Conservation (phyloP, 1,140 invertebrate genomes). For the Trichomalopsis sarcophagae region DNA sequence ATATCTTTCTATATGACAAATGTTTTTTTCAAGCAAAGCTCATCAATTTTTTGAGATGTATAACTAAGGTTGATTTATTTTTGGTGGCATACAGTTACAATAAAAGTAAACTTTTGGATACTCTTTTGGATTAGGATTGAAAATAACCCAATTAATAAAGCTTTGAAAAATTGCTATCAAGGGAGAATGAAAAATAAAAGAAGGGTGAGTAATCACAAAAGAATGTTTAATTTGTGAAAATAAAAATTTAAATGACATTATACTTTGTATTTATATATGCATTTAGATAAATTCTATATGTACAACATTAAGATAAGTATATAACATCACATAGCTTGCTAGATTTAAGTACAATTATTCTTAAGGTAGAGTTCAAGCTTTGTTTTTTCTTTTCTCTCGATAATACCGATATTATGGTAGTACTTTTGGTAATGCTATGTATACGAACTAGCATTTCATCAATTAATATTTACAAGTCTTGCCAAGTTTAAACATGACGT, state of each 20-base stretch:
- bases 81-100: neutral
- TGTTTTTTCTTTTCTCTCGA: slow-evolving; percentile 46
- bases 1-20: too few species aligned
- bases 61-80: neutral
- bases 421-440: slow-evolving; percentile 57
- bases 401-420: slow-evolving; percentile 56
- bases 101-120: neutral
- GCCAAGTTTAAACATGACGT: slow-evolving; percentile 51
- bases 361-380: slow-evolving; percentile 60
- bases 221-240: slow-evolving; percentile 35
- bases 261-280: slow-evolving; percentile 61
- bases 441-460: slow-evolving; percentile 54
- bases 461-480: slow-evolving; percentile 62
- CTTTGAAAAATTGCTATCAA: neutral
- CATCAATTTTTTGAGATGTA: too few species aligned
- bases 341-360: slow-evolving; percentile 67
- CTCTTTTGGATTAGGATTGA: neutral
- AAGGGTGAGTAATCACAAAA: neutral
- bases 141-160: neutral
- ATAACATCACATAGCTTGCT: slow-evolving; percentile 74
- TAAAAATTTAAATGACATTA: slow-evolving; percentile 45
- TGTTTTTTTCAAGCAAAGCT: too few species aligned
- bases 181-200: slow-evolving; percentile 2
- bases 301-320: slow-evolving; percentile 73
- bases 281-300: slow-evolving; percentile 69